phyloP scores from a whole-genome alignment of 2,113 vertebrate species.

The Bucco capensis region DNA sequence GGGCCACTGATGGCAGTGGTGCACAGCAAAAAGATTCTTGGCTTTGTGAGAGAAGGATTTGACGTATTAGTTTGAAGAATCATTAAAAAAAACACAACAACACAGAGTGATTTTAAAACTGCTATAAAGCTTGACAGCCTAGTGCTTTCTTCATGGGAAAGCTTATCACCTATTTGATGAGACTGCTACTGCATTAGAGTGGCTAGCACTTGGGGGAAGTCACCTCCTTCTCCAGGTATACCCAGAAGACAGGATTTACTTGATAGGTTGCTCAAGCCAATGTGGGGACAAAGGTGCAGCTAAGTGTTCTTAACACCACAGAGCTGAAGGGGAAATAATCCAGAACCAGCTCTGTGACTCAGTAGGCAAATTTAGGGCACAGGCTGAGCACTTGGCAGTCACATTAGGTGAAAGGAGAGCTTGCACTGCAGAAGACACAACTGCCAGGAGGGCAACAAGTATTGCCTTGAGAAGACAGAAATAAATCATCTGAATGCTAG shows the following conservation, averaged over 20 bases:
- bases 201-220: not conserved
- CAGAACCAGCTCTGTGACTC: accelerated
- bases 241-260: not conserved
- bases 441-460: not conserved
- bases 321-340: not conserved
- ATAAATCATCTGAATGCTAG: too few relatives aligned
- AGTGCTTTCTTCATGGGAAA: not conserved
- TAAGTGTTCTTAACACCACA: not conserved
- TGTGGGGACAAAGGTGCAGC: not conserved
- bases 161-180: not conserved
- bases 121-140: not conserved
- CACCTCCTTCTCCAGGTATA: not conserved
- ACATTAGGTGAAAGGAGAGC: accelerated
- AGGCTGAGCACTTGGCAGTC: not conserved
- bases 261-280: not conserved
- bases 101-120: not conserved
- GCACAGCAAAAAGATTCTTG: too few relatives aligned
- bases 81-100: not conserved
- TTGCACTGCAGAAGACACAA: not conserved
- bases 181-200: not conserved
- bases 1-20: not conserved
- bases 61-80: not conserved
- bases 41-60: not conserved
- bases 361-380: not conserved
- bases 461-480: not conserved